phyloP scores from a whole-genome alignment of 1,140 invertebrate species.

The Calycopis cecrops region DNA sequence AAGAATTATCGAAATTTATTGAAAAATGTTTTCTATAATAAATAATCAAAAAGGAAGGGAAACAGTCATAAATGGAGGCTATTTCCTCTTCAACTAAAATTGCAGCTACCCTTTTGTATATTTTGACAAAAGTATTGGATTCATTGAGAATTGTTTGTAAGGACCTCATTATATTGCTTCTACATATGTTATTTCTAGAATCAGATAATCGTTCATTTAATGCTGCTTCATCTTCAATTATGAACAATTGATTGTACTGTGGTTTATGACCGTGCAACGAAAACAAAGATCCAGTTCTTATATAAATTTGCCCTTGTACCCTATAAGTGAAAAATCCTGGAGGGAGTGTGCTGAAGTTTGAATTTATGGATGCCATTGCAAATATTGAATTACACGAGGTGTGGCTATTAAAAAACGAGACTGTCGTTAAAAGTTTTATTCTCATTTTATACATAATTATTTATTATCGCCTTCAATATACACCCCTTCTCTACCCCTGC shows the following conservation, averaged over 20 bases:
- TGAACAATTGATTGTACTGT: slow-evolving; percentile 30
- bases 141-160: slow-evolving; percentile 31
- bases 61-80: too few species aligned
- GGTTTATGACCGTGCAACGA: slow-evolving; percentile 31
- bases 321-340: slow-evolving; percentile 31
- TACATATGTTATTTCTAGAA: slow-evolving; percentile 28
- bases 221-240: slow-evolving; percentile 33
- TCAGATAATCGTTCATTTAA: slow-evolving; percentile 31
- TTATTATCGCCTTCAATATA: too few species aligned
- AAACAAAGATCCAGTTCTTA: too few species aligned
- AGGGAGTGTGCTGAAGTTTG: slow-evolving; percentile 29
- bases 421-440: too few species aligned
- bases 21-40: too few species aligned
- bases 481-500: too few species aligned
- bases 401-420: too few species aligned
- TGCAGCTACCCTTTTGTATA: slow-evolving; percentile 28
- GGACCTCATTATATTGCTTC: slow-evolving; percentile 28
- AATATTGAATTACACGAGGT: slow-evolving; percentile 31
- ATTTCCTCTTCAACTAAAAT: slow-evolving; percentile 34
- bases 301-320: slow-evolving; percentile 32
- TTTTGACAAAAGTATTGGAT: slow-evolving; percentile 32
- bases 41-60: too few species aligned
- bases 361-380: slow-evolving; percentile 34
- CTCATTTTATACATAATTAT: too few species aligned
- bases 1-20: too few species aligned